Base-by-base conservation (phyloP, 1,140 invertebrate species). In the Leptinotarsa texana region DNA sequence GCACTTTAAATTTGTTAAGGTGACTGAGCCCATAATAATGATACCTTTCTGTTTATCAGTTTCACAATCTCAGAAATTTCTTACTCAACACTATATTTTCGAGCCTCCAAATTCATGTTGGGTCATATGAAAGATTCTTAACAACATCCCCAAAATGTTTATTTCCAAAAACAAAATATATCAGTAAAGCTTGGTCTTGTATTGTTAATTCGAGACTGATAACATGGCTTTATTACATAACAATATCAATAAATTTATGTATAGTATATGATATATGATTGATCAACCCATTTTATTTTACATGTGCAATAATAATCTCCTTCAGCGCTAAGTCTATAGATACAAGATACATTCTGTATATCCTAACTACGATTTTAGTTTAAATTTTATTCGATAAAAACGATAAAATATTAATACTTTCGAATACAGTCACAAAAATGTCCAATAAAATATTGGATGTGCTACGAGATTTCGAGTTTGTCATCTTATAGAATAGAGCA, bases 121-220 rank as follows among this genome's bases (percentile, higher is more conserved):
- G 33, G 33, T 42, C 33, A 42, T 42, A 42, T 42, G 11, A 42
- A 42, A 42, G 1, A 42, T 42, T 42, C 33, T 42, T 42, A 42
- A 42, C 8, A 42, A 42, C 33, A 42, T 42, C 33, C 33, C 33
- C 11, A 42, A 42, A 42, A 99, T 42, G 21, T 33, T 67, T 67
- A 27, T 42, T 67, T 33, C n/a, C n/a, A 67, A 67, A 67, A 24
- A 67, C 24, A 67, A 74, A 76, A 74, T 69, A 66, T 22, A 63
- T n/a, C 72, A 74, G 67, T 77, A 77, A 73, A 77, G 62, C 71
- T 74, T 77, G 76, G 76, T 77, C 76, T 77, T 74, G 73, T 72
- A 76, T 68, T 73, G 62, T 27, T 61, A 61, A 74, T 65, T 75
- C 63, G 71, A 33, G 67, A 63, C 74, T 74, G 69, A 70, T 74